Evolutionary conservation across 2,888 invertebrate species (phyloP), one percentile per base, ranked within the genome.

Genomic region (Geophilus truncorum): DNA sequence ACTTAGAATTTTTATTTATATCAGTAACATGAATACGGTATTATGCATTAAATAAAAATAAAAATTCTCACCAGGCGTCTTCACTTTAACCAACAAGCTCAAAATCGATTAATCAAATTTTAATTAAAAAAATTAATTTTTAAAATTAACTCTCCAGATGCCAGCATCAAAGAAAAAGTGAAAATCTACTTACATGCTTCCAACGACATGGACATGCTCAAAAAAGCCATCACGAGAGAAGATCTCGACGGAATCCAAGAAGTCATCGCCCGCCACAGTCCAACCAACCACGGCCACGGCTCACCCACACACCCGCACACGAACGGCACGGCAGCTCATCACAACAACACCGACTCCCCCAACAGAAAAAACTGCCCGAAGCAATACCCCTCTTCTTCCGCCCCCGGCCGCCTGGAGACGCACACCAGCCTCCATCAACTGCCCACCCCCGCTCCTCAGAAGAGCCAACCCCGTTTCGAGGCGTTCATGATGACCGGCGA

Each of bases 401-500:
- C 77, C n/a, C 51, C 77, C 30, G 57, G 57, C 18, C 78, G 57
- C 18, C 32, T 77, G 40, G 82, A 76, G 40, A 78, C 78, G 21
- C 81, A 34, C 45, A 57, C n/a, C 23, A 25, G 30, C 57, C 28
- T 81, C 34, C 32, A 78, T 78, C 28, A 40, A 76, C 57, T 57
- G 81, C 76, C 45, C 81, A 5, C 15, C 40, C 9, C 40, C 32
- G 32, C 4, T 9, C 32, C 32, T 4, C 32, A 32, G 32, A 51
- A 80, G 57, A 79, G 81, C 23, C 83, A 82, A 40, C 84, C 84
- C 15, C 83, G 83, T 25, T 95, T 94, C 89, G 96, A 96, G 89
- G 94, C 96, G 81, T 97, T 95, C 90, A 94, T 97, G 92, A 97
- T 97, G 97, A 97, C 97, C 34, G 97, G 97, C 76, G 97, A 97